A percentile compares a stretch with the other conserved stretches of the same genome.
These are phyloP conservation scores for Cairina moschata DNA, from an alignment of 2,113 vertebrate species.

Conservation along the genomic window DNA sequence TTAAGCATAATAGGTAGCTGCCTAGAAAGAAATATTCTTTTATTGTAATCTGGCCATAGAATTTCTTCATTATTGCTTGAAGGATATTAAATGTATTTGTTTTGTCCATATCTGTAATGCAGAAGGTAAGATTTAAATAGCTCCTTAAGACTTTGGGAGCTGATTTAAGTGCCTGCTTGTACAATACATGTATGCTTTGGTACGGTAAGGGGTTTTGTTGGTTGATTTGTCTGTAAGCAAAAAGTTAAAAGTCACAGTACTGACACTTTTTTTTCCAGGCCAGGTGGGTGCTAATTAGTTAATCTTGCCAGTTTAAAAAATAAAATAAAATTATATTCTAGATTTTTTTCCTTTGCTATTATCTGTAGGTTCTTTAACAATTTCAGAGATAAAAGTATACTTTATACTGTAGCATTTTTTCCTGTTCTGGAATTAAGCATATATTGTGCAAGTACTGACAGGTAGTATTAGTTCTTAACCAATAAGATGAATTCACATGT, in stretches of 20 bases:
- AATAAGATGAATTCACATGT: neutral
- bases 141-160: neutral
- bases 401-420: neutral
- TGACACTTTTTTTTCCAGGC: neutral
- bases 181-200: neutral
- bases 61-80: conserved; percentile 31
- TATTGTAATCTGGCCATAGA: conserved; percentile 9
- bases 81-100: neutral
- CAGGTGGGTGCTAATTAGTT: neutral
- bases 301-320: neutral
- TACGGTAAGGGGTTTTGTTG: neutral
- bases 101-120: neutral
- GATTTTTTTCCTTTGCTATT: neutral
- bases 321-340: neutral
- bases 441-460: neutral
- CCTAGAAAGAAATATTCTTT: conserved; percentile 30
- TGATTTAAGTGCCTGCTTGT: neutral
- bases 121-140: neutral
- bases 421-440: neutral
- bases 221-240: neutral
- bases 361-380: neutral
- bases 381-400: neutral
- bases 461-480: neutral
- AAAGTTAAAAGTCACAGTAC: neutral
- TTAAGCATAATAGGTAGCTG: conserved; percentile 59